Conservation (phyloP, 23 tunicate species). For the Phallusia fumigata region DNA sequence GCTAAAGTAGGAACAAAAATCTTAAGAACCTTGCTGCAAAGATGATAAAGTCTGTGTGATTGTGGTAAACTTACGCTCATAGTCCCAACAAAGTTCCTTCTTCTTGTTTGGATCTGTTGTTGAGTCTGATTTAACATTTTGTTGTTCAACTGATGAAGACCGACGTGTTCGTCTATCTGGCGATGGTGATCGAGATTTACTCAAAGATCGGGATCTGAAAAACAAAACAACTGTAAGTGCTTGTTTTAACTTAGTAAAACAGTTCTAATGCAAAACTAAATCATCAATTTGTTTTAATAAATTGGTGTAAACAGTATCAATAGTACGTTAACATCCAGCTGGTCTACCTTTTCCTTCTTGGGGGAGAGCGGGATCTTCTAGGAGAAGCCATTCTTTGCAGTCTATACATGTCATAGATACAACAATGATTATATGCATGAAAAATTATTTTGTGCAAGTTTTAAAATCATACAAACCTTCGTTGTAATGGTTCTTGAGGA, state of each 20-base stretch:
- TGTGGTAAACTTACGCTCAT: constrained; percentile 50
- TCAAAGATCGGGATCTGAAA: constrained; percentile 15
- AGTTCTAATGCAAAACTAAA: background rate
- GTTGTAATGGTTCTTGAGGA: background rate
- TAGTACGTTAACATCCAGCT: background rate
- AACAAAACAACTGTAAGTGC: background rate
- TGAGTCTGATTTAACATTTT: background rate
- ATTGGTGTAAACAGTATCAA: too few relatives aligned
- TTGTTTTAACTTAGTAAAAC: too few relatives aligned
- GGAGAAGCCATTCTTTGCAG: constrained; percentile 24
- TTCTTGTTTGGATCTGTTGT: background rate
- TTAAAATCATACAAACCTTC: background rate
- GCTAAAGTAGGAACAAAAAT: too few relatives aligned
- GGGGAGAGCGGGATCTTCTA: constrained; percentile 55
- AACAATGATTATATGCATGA: background rate
- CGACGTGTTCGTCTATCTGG: background rate
- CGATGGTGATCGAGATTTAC: constrained; percentile 21
- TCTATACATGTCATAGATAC: background rate
- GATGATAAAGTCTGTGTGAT: too few relatives aligned
- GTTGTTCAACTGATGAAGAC: constrained; percentile 21
- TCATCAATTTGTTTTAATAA: background rate
- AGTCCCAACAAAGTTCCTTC: constrained; percentile 82
- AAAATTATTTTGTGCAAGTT: background rate
- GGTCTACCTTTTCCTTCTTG: constrained; percentile 25
- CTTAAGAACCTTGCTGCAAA: too few relatives aligned